Evolutionary conservation across 2,888 invertebrate species (phyloP), one percentile per base, ranked within the genome.

Genomic region (Carpatolechia fugitivella): DNA sequence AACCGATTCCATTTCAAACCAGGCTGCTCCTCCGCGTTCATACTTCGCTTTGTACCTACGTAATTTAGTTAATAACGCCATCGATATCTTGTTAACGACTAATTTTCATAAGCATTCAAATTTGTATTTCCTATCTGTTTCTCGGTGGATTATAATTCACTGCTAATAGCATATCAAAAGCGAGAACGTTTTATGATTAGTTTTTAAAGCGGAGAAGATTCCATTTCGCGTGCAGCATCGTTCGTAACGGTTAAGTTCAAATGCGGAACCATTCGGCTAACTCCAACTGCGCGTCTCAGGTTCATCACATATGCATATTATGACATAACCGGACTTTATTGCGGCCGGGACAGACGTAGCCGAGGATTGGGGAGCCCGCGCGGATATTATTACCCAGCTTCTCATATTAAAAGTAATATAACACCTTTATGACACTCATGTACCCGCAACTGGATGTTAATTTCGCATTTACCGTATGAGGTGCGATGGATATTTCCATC

Each of bases 301-400:
- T 80, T 76, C 80, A 82, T 83, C 82, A 78, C 80, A 82, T 80
- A 84, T 87, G 85, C 83, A 83, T 82, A 84, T 84, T 82, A 86
- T 81, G 80, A 76, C 75, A 83, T 80, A 83, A 84, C 77, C 74
- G 71, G 75, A 76, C 74, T 87, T 86, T 87, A 87, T 86, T 87
- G 81, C 86, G 54, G 58, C 72, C 66, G 79, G 77, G 82, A 80
- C 84, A 74, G 82, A 85, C 81, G 80, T 76, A 77, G 78, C 78
- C 76, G 76, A 76, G 81, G 76, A 81, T 80, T 78, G 76, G 73
- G 71, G 66, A 69, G 61, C 63, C 63, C 62, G 69, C 66, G 61
- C 68, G 62, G 60, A 76, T 80, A 76, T 80, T 75, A 75, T 74
- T 72, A 78, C 57, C 51, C 46, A 35, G 33, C 54, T 35, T 49